Evolutionary conservation across 2,888 invertebrate genomes (phyloP).

Genomic region (Phasia obesa): DNA sequence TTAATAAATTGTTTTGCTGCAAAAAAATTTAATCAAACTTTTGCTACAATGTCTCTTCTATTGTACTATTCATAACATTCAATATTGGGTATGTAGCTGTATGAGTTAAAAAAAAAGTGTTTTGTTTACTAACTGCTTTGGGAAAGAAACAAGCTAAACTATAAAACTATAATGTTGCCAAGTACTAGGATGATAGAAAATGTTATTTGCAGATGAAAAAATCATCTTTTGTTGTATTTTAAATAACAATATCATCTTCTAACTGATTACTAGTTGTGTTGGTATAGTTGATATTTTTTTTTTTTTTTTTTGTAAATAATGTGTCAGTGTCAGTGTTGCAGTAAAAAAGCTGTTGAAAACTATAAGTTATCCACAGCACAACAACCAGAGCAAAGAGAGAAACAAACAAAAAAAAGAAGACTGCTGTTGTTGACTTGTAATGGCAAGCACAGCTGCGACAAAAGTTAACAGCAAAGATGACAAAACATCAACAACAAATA

Average conservation of each 20-base stretch:
- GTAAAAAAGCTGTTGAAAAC: conserved; percentile 14
- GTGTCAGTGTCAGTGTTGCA: not conserved
- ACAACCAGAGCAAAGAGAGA: not conserved
- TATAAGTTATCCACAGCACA: conserved; percentile 5
- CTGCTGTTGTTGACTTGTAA: not conserved
- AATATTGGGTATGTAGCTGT: too few relatives aligned
- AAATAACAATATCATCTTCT: conserved; percentile 49
- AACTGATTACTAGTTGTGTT: conserved; percentile 5
- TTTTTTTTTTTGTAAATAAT: conserved; percentile 13
- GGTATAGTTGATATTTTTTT: conserved; percentile 24
- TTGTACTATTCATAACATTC: too few relatives aligned
- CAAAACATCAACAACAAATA: not conserved
- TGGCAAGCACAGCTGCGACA: conserved; percentile 4
- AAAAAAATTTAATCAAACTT: conserved; percentile 19
- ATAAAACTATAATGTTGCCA: conserved; percentile 7
- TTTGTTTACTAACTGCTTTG: conserved; percentile 1
- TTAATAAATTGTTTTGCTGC: too few relatives aligned
- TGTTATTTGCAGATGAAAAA: not conserved
- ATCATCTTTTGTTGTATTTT: conserved; percentile 8
- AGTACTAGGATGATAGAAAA: not conserved
- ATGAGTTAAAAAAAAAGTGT: not conserved
- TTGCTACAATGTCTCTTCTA: not conserved
- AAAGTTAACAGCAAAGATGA: not conserved
- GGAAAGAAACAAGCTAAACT: not conserved
- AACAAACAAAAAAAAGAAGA: not conserved